Evolutionary conservation across 1,140 invertebrate genomes (phyloP).

Genomic region (Drosophila neocordata): DNA sequence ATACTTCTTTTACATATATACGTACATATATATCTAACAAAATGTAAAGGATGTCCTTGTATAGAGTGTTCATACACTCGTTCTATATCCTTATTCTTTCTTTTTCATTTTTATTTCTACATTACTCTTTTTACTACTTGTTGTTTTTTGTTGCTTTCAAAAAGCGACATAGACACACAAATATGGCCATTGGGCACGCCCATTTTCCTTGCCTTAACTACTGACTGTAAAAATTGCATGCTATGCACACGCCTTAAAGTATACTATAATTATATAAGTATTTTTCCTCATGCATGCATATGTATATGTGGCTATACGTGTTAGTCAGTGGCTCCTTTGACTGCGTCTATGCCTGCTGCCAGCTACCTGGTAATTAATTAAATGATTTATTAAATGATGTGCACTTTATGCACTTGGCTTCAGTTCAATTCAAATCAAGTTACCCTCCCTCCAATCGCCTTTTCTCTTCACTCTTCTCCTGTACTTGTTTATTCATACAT

Average conservation of each 20-base stretch:
- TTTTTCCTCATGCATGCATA: background rate
- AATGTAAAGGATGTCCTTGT: no score
- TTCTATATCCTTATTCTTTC: background rate
- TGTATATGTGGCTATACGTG: no score
- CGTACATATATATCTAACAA: no score
- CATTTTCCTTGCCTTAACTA: background rate
- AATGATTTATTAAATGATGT: conserved; percentile 72
- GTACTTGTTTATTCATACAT: conserved; percentile 15
- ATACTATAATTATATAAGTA: conserved; percentile 22
- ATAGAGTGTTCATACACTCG: no score
- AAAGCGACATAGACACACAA: conserved; percentile 30
- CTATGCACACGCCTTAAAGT: conserved; percentile 35
- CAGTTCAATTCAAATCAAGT: background rate
- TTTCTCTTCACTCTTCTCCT: conserved; percentile 7
- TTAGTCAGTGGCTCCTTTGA: background rate
- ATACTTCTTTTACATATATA: background rate
- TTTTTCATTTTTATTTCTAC: conserved; percentile 22
- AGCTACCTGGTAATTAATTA: conserved; percentile 60
- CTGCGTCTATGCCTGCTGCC: background rate
- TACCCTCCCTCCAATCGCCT: background rate
- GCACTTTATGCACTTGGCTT: conserved; percentile 39
- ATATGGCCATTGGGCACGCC: conserved; percentile 5
- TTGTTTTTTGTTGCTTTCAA: conserved; percentile 20
- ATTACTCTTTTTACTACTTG: conserved; percentile 8
- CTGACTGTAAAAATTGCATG: conserved; percentile 39